Evolutionary conservation across 2,113 vertebrate genomes (phyloP).

Genomic region (Neomonachus schauinslandi): DNA sequence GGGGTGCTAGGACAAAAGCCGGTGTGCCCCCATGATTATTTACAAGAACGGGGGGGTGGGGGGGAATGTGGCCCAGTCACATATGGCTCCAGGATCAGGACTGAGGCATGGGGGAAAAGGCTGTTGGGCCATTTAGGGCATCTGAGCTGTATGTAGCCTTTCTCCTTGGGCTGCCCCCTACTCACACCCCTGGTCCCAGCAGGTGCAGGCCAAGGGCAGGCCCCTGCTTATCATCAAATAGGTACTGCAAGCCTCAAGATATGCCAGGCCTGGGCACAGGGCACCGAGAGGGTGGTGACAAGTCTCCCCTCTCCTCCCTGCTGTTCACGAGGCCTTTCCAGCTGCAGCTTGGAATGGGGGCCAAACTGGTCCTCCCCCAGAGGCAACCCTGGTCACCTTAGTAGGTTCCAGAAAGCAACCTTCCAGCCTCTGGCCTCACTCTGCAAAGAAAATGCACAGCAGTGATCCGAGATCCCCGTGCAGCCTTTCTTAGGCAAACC

Average conservation of each 20-base stretch:
- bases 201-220: background rate
- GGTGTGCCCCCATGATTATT: background rate
- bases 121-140: background rate
- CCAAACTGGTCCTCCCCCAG: background rate
- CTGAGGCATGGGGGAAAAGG: background rate
- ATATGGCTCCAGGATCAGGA: background rate
- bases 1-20: background rate
- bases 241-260: background rate
- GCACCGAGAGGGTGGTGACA: rapidly evolving
- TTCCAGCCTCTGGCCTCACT: background rate
- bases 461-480: rapidly evolving
- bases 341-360: background rate
- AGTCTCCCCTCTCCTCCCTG: background rate
- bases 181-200: background rate
- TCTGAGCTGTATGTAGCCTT: background rate
- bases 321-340: background rate
- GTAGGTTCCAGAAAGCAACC: background rate
- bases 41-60: background rate
- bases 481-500: no score
- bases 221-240: background rate
- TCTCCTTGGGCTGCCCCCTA: background rate
- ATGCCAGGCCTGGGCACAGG: background rate
- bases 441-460: background rate
- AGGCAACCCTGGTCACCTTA: background rate
- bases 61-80: background rate